phyloP scores from a whole-genome alignment of 2,113 vertebrate species.

The Gymnogyps californianus region DNA sequence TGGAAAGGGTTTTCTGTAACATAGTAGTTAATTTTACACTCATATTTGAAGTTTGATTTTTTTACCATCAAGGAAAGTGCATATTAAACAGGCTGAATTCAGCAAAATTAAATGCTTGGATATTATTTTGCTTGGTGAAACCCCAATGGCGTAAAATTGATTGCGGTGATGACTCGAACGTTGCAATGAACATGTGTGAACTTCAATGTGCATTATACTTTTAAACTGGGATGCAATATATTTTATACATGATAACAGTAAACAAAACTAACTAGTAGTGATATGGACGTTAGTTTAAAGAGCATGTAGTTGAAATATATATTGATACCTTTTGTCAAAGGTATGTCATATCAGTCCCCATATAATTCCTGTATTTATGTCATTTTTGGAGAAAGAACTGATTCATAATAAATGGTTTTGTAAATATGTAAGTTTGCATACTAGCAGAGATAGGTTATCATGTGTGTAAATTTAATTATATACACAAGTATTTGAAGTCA shows the following conservation, averaged over 20 bases:
- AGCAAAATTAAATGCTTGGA: slow-evolving; percentile 22
- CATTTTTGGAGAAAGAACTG: neutral
- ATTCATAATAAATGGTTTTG: neutral
- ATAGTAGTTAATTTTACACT: neutral
- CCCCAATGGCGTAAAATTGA: slow-evolving; percentile 24
- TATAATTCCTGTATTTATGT: neutral
- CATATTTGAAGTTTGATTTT: slow-evolving; percentile 2
- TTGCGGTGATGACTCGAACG: neutral
- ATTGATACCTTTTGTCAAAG: neutral
- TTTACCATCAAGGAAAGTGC: neutral
- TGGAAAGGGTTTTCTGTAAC: neutral
- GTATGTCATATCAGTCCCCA: neutral
- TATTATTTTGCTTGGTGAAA: slow-evolving; percentile 39
- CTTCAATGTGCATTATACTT: neutral
- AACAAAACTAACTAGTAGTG: neutral
- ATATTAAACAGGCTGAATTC: slow-evolving; percentile 12
- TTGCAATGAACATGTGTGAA: neutral
- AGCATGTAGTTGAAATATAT: neutral
- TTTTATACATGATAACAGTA: neutral
- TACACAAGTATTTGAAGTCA: neutral
- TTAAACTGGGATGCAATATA: slow-evolving; percentile 21
- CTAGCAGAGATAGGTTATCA: neutral
- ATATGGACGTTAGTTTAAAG: neutral
- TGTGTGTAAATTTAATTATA: neutral
- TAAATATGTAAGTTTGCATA: neutral